Base-by-base conservation (phyloP, 2,113 vertebrate species). In the Podocnemis expansa region DNA sequence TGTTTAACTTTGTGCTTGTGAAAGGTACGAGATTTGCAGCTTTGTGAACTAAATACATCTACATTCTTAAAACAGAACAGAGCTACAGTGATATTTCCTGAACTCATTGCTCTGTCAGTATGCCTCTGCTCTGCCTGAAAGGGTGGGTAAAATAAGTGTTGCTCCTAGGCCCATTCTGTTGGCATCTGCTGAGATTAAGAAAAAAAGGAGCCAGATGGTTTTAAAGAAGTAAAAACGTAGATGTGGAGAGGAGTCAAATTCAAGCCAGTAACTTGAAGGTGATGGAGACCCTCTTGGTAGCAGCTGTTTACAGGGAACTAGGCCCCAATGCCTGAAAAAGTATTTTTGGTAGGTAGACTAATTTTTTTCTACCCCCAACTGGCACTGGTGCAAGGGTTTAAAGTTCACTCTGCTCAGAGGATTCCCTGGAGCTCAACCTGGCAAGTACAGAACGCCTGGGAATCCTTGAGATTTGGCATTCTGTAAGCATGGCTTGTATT, bases 241-340 rank as follows among this genome's bases (percentile, higher is more conserved):
- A 16, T 14, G 34, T n/a, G 34, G 34, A 67, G 17, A 5, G 19
- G 3, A 80, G 85, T 54, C 90, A 89, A 87, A 90, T 45, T 85
- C 73, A 85, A 93, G 70, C 17, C 70, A 87, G 76, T 22, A 75
- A 17, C 27, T 93, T 12, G 45, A 70, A 58, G 43, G 38, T 29
- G 67, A 87, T 22, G 47, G 63, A 85, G 47, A 88, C 55, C 45
- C 47, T 78, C 78, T 87, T 87, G 34, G 58, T 87, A 89, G 80
- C 29, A 89, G 73, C 55, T 90, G 75, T 94, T 95, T 94, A 84
- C n/a, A 85, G 47, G 27, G 85, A 70, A 41, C 45, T 79, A 81
- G 91, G 4, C 63, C 17, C 34, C 63, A n/a, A 21, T 67, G n/a
- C 63, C 63, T 67, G 63, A 67, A 67, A 67, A 17, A 67, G 63